Evolutionary conservation across 1,140 invertebrate genomes (phyloP).

Genomic region (Drosophila athabasca): DNA sequence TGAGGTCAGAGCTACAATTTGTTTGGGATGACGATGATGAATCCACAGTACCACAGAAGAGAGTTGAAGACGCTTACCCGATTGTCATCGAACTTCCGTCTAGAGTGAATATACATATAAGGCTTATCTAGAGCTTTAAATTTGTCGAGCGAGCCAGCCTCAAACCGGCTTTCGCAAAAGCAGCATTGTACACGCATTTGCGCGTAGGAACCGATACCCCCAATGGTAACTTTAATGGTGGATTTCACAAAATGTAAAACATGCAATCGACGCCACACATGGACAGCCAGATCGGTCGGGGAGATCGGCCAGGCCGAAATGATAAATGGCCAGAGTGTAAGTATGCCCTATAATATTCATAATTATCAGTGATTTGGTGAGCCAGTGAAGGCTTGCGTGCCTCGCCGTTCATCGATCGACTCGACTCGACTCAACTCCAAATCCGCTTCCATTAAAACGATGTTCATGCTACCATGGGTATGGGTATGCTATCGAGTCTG

Average conservation of each 20-base stretch:
- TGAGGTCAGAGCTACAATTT: too few species aligned
- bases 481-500: constrained; percentile 42
- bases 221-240: constrained; percentile 42
- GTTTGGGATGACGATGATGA: too few species aligned
- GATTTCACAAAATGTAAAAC: constrained; percentile 57
- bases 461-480: constrained; percentile 23
- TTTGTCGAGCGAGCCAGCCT: too few species aligned
- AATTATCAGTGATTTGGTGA: constrained; percentile 10
- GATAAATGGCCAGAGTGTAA: constrained; percentile 57
- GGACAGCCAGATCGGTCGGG: too few species aligned
- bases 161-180: constrained; percentile 37
- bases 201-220: constrained; percentile 21
- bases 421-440: too few species aligned
- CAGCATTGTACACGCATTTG: constrained; percentile 45
- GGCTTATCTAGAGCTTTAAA: too few species aligned
- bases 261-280: constrained; percentile 25
- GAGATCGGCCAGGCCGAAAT: constrained; percentile 26
- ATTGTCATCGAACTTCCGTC: too few species aligned
- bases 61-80: too few species aligned
- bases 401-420: too few species aligned
- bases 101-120: too few species aligned
- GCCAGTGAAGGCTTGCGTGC: background rate
- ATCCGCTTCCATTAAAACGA: constrained; percentile 37
- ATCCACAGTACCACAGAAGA: too few species aligned
- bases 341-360: constrained; percentile 44